Evolutionary conservation across 2,113 vertebrate genomes (phyloP), one percentile per base, ranked within the genome.

Genomic region (Leptobrachium leishanense): DNA sequence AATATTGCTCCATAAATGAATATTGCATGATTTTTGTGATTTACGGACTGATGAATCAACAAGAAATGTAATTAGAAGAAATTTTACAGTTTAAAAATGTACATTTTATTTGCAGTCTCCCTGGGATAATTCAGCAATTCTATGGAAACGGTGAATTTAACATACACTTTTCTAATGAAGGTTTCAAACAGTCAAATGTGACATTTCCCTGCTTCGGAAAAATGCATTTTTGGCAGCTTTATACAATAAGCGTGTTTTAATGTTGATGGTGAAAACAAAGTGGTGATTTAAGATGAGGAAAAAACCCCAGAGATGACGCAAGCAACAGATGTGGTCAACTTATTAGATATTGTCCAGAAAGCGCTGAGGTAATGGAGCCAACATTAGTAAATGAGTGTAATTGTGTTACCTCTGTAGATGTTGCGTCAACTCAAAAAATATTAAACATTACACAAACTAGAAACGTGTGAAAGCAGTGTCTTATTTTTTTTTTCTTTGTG

Each of bases 351-450:
- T 72, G 76, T 72, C 76, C 69, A 79, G 76, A 72, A 43, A 63
- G 68, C 12, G 68, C 11, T 79, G 68, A 79, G 59, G 76, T 79
- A 72, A 79, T 79, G 76, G 76, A 78, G 76, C 41, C 40, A 31
- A 70, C 44, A 50, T 43, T 9, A 7, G 46, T 40, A 54, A 40
- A 20, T 54, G 9, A 2, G 72, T 50, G 2, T 65, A 39, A 72
- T 72, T 72, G 57, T 72, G 59, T 55, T 72, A 72, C 76, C 76
- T 79, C 76, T 79, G 9, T 41, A 46, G 68, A 54, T 65, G 43
- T 69, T 65, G 76, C 44, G 72, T 65, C 31, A 12, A 57, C 41
- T 63, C 46, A 50, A 8, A 5, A 50, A 4, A 50, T 4, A 50
- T 50, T 5, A 50, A 50, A 50, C 46, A 50, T 50, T 50, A 5